Base-by-base conservation (phyloP, 2,113 vertebrate species). In the Ginglymostoma cirratum region DNA sequence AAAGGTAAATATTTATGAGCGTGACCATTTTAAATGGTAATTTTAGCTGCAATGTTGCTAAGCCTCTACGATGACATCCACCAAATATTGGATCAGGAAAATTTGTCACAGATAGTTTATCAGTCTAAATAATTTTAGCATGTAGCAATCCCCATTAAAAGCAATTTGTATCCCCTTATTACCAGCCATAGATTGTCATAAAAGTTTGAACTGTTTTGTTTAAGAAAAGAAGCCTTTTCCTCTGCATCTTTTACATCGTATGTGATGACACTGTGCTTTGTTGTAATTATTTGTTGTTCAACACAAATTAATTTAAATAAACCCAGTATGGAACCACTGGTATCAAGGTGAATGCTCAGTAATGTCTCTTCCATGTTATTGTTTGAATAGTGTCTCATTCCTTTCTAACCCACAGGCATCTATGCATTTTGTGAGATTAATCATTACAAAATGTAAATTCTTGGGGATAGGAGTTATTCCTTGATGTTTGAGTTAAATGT, bases 51-150 rank as follows among this genome's bases (percentile, higher is more conserved):
- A 93, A 66, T 93, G 89, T 93, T 93, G 89, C 61, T 93, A 27
- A 93, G 38, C 21, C 89, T 65, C 89, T 66, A 61, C 66, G 61
- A 65, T 93, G 66, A 93, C 66, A 93, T 93, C 89, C 65, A 93
- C 67, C 61, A 93, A 93, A 93, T 61, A 93, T n/a, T 93, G 89
- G 89, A 93, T 93, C 89, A 67, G 66, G 89, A 66, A 93, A 19
- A 93, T 93, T 93, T 93, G 89, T 93, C 89, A 93, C 89, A 93
- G 89, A 34, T 17, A 66, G 34, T 93, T 93, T 42, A 93, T 93
- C 89, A 67, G 89, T 65, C 89, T 93, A 61, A 93, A 93, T 93
- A 65, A 93, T 93, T 93, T 93, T 8, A 66, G 89, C 89, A 66
- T 93, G 89, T 66, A 93, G 89, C 89, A 67, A 66, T 90, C 61